These are phyloP conservation scores for Leucoma salicis DNA, from an alignment of 2,888 invertebrate species.

Conservation along the genomic window DNA sequence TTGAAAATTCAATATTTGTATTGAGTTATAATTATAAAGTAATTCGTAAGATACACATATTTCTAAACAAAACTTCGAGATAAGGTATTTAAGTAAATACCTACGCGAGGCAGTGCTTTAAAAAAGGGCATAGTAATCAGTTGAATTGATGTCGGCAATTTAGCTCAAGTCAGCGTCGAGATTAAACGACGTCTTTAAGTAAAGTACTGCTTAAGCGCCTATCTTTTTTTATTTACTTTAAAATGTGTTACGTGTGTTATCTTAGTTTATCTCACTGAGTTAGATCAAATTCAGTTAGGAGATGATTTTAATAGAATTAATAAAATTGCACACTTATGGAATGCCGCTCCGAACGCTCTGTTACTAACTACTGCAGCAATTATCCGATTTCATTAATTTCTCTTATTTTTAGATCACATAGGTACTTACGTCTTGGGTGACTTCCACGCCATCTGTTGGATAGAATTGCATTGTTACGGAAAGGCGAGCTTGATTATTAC, in stretches of 20 bases:
- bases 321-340: too few relatives aligned
- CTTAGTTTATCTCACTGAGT: neutral
- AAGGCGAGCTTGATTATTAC: too few relatives aligned
- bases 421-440: too few relatives aligned
- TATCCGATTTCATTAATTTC: too few relatives aligned
- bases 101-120: constrained; percentile 27
- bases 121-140: constrained; percentile 48
- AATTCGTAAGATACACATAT: neutral
- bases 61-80: constrained; percentile 9
- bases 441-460: too few relatives aligned
- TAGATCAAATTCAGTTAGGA: neutral
- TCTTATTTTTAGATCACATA: too few relatives aligned
- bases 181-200: constrained; percentile 64
- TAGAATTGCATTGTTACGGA: too few relatives aligned
- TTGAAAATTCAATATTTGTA: too few relatives aligned
- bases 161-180: constrained; percentile 51
- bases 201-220: constrained; percentile 39
- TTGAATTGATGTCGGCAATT: constrained; percentile 66
- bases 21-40: too few relatives aligned
- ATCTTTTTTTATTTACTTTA: constrained; percentile 36
- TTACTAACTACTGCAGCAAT: too few relatives aligned
- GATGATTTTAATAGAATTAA: too few relatives aligned
- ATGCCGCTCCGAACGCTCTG: too few relatives aligned
- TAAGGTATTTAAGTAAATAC: constrained; percentile 26
- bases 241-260: constrained; percentile 12